Percentiles rank a stretch among this genome's conserved stretches.
Conservation (phyloP, 1,140 invertebrate species). For the Ostrea edulis region DNA sequence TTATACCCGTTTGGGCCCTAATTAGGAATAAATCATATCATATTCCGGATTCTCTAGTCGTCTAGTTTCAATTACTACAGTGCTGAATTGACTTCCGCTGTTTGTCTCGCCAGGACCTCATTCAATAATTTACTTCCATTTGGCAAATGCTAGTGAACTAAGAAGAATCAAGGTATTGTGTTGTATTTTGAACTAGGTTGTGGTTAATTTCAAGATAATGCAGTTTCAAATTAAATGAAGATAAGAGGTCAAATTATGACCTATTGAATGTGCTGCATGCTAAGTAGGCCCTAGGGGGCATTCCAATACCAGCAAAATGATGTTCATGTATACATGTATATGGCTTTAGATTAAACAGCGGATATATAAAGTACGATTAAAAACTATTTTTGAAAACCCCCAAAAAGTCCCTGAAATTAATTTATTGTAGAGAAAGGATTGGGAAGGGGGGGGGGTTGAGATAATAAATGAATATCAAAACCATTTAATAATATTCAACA, state of each 20-base stretch:
- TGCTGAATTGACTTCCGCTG: neutral
- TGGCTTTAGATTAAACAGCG: too few relatives aligned
- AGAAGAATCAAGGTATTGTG: neutral
- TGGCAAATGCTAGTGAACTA: neutral
- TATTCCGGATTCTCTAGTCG: neutral
- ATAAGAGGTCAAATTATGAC: neutral
- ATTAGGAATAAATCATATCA: too few relatives aligned
- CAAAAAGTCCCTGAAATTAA: too few relatives aligned
- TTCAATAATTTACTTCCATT: neutral
- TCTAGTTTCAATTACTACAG: neutral
- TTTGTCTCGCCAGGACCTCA: slow-evolving; percentile 5
- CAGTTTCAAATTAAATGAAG: neutral
- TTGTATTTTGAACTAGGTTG: neutral
- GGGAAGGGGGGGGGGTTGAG: too few relatives aligned
- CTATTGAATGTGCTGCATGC: neutral
- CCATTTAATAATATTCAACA: too few relatives aligned
- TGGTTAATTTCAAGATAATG: neutral
- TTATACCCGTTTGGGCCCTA: too few relatives aligned
- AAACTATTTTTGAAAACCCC: too few relatives aligned
- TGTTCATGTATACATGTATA: too few relatives aligned
- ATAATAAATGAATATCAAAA: too few relatives aligned
- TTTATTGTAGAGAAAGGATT: too few relatives aligned
- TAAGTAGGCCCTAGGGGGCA: slow-evolving; percentile 28
- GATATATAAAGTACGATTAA: too few relatives aligned
- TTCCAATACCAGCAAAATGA: neutral